Conservation (phyloP, 2,113 vertebrate species). For the Apaloderma vittatum region DNA sequence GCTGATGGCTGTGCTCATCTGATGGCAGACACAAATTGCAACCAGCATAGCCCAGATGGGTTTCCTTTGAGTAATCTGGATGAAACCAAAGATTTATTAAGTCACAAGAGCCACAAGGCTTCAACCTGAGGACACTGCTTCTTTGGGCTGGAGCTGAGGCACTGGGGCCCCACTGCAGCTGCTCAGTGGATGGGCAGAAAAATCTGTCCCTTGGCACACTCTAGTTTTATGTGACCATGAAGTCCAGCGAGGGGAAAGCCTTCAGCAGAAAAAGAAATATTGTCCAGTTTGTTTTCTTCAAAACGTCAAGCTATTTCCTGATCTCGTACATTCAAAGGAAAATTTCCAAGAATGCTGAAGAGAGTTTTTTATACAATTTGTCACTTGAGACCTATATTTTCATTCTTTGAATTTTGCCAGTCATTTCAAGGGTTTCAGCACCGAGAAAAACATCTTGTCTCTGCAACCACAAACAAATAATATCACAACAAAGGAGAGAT, state of each 20-base stretch:
- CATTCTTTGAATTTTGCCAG: constrained; percentile 17
- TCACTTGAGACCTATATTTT: constrained; percentile 26
- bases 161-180: not conserved
- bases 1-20: not conserved
- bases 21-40: not conserved
- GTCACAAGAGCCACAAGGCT: not conserved
- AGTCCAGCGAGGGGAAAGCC: not conserved
- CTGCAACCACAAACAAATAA: constrained; percentile 59
- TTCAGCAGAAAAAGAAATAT: not conserved
- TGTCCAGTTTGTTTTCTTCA: not conserved
- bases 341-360: not conserved
- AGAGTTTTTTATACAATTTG: not conserved
- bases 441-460: constrained; percentile 21
- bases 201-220: fast-evolving
- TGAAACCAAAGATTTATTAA: not conserved
- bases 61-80: not conserved
- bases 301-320: not conserved
- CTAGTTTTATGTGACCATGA: not conserved
- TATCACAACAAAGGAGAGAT: constrained; percentile 23
- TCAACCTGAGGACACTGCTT: not conserved
- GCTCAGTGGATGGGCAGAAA: not conserved
- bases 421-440: constrained; percentile 17
- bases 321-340: not conserved
- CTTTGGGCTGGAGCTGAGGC: not conserved
- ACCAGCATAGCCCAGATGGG: not conserved